Conservation (phyloP, 2,113 vertebrate genomes). For the Stercorarius parasiticus region DNA sequence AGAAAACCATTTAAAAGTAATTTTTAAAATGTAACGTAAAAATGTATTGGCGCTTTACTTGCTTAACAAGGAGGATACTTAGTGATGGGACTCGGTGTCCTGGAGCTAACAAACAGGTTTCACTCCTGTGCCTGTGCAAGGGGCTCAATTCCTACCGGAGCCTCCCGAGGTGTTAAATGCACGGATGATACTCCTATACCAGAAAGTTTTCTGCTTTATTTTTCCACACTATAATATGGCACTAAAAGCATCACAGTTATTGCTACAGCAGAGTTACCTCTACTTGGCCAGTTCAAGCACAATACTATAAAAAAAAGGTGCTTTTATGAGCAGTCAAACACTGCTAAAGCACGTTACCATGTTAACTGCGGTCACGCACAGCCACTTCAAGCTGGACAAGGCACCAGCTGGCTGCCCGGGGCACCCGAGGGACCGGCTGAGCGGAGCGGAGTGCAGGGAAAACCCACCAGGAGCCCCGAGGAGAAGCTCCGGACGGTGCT, state of each 20-base stretch:
- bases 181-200: background rate
- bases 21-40: background rate
- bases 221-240: background rate
- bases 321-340: background rate
- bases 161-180: background rate
- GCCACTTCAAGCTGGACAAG: background rate
- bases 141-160: background rate
- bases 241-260: background rate
- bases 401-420: fast-evolving
- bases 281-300: background rate
- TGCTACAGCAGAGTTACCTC: background rate
- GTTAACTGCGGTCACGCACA: background rate
- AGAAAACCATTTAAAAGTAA: background rate
- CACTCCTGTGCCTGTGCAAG: background rate
- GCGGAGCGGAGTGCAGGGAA: fast-evolving
- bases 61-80: background rate
- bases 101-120: background rate
- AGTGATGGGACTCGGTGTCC: fast-evolving
- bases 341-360: background rate
- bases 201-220: background rate
- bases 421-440: background rate
- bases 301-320: fast-evolving
- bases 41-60: background rate
- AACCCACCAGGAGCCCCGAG: background rate
- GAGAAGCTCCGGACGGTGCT: too few relatives aligned